phyloP scores from a whole-genome alignment of 2,113 vertebrate genomes.

The Bungarus multicinctus region DNA sequence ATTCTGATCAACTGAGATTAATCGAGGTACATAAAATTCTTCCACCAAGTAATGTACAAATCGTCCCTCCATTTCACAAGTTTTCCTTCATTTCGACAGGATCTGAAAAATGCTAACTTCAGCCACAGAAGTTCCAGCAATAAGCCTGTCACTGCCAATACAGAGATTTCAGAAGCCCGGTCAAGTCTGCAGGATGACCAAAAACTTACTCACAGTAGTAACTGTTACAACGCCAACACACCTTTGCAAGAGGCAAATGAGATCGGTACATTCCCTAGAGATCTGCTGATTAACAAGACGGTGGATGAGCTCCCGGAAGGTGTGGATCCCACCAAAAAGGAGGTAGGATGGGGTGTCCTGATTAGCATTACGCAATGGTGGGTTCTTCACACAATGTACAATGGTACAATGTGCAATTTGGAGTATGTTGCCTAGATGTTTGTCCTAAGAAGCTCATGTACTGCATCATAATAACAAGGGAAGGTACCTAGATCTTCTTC shows the following conservation, averaged over 20 bases:
- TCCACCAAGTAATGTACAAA: background rate
- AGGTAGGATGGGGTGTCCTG: conserved; percentile 66
- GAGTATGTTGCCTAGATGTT: background rate
- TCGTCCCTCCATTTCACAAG: fast-evolving
- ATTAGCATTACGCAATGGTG: background rate
- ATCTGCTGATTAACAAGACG: conserved; percentile 69
- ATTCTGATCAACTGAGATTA: background rate
- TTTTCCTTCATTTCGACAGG: conserved; percentile 61
- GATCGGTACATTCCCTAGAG: conserved; percentile 49
- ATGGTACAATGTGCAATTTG: background rate
- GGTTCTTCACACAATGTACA: background rate
- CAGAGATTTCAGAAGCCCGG: background rate
- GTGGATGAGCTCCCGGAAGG: conserved; percentile 76
- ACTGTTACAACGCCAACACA: conserved; percentile 1
- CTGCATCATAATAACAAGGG: background rate
- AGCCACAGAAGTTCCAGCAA: conserved; percentile 43
- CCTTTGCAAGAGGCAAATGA: conserved; percentile 31
- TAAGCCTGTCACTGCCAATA: conserved; percentile 29
- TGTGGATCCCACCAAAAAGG: conserved; percentile 78
- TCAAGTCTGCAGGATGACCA: conserved; percentile 37
- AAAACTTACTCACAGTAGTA: conserved; percentile 5
- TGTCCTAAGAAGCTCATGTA: background rate
- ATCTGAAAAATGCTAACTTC: conserved; percentile 71
- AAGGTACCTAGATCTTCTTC: background rate
- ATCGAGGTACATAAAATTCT: background rate